Conservation (phyloP, 2,797 vertebrate genomes). For the Natrix natrix region DNA sequence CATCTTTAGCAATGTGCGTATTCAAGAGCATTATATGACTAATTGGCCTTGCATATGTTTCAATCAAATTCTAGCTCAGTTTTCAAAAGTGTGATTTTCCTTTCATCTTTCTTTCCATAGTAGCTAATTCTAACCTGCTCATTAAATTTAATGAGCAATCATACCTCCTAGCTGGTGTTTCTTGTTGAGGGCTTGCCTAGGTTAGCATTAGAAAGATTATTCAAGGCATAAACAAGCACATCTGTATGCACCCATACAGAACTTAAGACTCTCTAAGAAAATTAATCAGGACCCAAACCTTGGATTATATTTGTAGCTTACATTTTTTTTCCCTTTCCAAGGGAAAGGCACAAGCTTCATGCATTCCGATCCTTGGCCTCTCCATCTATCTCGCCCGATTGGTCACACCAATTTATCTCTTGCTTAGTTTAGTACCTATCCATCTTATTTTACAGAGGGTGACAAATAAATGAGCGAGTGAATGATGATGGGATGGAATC, state of each 20-base stretch:
- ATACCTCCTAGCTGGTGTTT: conserved; percentile 38
- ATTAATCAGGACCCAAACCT: conserved; percentile 17
- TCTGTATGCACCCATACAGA: conserved; percentile 31
- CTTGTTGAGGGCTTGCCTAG: conserved; percentile 12
- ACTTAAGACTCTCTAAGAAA: conserved; percentile 11
- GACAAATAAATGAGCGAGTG: not conserved
- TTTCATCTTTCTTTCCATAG: conserved; percentile 52
- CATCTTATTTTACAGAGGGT: not conserved
- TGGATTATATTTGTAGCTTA: not conserved
- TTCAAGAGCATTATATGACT: conserved; percentile 37
- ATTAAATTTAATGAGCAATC: conserved; percentile 62
- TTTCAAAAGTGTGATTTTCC: conserved; percentile 50
- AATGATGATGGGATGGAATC: not conserved
- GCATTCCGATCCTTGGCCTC: not conserved
- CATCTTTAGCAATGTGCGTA: conserved; percentile 42
- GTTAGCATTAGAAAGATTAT: conserved; percentile 48
- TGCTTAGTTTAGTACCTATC: not conserved
- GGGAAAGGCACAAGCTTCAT: not conserved
- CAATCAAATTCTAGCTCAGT: conserved; percentile 29
- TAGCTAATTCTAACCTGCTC: conserved; percentile 58
- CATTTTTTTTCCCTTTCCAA: not conserved
- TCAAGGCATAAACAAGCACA: conserved; percentile 44
- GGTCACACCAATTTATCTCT: not conserved
- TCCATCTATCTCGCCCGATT: not conserved
- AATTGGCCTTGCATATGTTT: conserved; percentile 44